Percentiles rank a stretch among this genome's conserved stretches.
Conservation (phyloP, 2,113 vertebrate genomes). For the Daboia siamensis region DNA sequence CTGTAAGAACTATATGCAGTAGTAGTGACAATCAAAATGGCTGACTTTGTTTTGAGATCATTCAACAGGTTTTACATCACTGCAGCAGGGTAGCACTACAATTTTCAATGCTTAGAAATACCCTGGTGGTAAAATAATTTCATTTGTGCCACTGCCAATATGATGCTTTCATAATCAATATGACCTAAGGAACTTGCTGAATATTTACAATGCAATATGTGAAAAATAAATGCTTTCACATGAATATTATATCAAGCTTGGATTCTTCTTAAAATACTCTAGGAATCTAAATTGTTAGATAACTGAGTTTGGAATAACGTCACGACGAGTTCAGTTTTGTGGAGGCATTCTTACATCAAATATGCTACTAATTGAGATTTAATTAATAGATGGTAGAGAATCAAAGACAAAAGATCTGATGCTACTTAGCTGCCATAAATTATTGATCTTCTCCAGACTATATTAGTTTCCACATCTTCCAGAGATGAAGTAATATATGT, state of each 20-base stretch:
- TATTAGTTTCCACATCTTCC: not conserved
- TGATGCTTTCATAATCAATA: not conserved
- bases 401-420: not conserved
- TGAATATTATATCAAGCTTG: not conserved
- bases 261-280: not conserved
- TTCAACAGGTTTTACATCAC: not conserved
- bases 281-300: not conserved
- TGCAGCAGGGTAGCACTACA: not conserved
- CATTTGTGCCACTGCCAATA: not conserved
- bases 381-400: conserved; percentile 3
- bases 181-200: not conserved
- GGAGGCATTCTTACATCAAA: not conserved
- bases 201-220: not conserved
- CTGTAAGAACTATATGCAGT: not conserved
- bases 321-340: not conserved
- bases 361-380: not conserved
- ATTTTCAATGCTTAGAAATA: not conserved
- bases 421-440: not conserved
- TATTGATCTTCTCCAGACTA: not conserved
- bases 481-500: not conserved
- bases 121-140: not conserved
- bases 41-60: not conserved
- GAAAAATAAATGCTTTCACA: not conserved
- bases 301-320: not conserved
- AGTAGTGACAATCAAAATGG: not conserved